Evolutionary conservation across 2,113 vertebrate genomes (phyloP).

Genomic region (Catharus minimus): DNA sequence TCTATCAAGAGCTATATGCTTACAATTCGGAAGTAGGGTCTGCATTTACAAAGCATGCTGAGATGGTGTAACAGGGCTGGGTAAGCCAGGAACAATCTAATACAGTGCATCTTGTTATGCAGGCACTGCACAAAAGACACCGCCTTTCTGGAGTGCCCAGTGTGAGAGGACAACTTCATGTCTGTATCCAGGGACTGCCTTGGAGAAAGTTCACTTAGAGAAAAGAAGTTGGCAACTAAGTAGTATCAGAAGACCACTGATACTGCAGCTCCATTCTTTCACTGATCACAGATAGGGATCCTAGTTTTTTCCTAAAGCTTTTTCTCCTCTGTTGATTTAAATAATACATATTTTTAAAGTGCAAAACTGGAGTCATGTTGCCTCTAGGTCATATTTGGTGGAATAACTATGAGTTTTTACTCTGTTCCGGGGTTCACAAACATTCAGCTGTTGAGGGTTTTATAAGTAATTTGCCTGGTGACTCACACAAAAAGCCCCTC

Average conservation of each 20-base stretch:
- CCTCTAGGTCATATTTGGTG: not conserved
- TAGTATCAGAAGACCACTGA: not conserved
- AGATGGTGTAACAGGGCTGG: not conserved
- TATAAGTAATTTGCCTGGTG: not conserved
- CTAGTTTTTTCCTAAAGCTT: not conserved
- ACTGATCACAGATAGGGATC: not conserved
- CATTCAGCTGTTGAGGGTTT: not conserved
- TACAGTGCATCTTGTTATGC: not conserved
- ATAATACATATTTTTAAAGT: not conserved
- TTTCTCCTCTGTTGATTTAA: not conserved
- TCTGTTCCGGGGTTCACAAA: not conserved
- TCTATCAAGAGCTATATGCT: not conserved
- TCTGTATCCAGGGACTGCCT: not conserved
- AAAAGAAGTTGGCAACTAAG: not conserved
- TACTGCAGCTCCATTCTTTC: not conserved
- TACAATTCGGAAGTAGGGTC: not conserved
- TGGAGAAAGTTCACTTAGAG: accelerated
- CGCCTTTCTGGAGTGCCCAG: not conserved
- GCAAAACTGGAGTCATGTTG: not conserved
- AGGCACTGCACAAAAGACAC: not conserved
- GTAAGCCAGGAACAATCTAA: not conserved
- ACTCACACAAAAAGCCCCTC: not conserved
- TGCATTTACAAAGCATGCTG: not conserved
- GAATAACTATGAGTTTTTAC: not conserved
- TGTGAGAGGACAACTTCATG: not conserved